Percentiles rank a stretch among this genome's conserved stretches.
These are phyloP conservation scores for Atta texana DNA, from an alignment of 1,140 invertebrate genomes.

Conservation along the genomic window DNA sequence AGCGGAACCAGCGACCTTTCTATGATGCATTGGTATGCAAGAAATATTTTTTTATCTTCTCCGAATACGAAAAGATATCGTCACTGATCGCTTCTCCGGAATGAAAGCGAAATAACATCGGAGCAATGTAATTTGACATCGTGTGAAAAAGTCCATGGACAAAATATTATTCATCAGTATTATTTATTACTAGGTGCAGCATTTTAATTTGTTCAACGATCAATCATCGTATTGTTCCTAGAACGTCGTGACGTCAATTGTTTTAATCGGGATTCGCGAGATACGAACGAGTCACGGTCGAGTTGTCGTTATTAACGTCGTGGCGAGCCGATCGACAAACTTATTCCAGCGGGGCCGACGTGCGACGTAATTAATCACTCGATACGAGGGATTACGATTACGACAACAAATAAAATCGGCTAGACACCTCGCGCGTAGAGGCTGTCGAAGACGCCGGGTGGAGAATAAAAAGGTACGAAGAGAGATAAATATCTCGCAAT, in stretches of 20 bases:
- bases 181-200: slow-evolving; percentile 18
- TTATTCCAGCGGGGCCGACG: slow-evolving; percentile 24
- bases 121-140: not conserved
- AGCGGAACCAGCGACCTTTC: slow-evolving; percentile 80
- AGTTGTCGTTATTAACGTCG: slow-evolving; percentile 43
- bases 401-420: slow-evolving; percentile 10
- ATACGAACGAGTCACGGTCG: slow-evolving; percentile 31
- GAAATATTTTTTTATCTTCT: slow-evolving; percentile 47
- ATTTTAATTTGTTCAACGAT: slow-evolving; percentile 13
- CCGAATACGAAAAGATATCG: slow-evolving; percentile 64
- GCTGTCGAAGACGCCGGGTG: slow-evolving; percentile 30
- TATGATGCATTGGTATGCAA: slow-evolving; percentile 66
- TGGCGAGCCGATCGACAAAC: slow-evolving; percentile 44
- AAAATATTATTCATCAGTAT: slow-evolving; percentile 41
- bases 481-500: slow-evolving; percentile 63
- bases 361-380: slow-evolving; percentile 57
- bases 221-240: slow-evolving; percentile 23
- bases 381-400: slow-evolving; percentile 56
- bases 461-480: slow-evolving; percentile 15
- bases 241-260: slow-evolving; percentile 29
- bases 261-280: slow-evolving; percentile 10
- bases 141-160: slow-evolving; percentile 25
- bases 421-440: not conserved
- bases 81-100: slow-evolving; percentile 51
- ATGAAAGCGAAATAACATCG: slow-evolving; percentile 33